Percentiles rank a stretch among this genome's conserved stretches.
Conservation (phyloP, 1,140 invertebrate genomes). For the Oryctes rhinoceros region DNA sequence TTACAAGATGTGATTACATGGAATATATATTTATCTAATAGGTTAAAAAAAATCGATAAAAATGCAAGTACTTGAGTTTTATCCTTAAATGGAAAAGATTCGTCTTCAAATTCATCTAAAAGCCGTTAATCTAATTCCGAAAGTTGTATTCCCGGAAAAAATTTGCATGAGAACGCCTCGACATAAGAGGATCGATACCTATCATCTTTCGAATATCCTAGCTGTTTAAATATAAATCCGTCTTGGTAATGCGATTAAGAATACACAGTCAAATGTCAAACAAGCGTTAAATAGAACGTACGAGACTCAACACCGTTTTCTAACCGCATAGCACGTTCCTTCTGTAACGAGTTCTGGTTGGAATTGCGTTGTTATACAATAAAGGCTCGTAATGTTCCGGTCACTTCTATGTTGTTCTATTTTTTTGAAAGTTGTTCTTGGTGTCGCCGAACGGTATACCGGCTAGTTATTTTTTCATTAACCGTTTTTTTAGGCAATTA, state of each 20-base stretch:
- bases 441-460: background rate
- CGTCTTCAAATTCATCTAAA: no score
- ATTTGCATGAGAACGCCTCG: no score
- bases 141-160: no score
- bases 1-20: no score
- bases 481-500: background rate
- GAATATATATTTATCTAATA: no score
- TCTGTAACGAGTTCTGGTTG: background rate
- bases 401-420: background rate
- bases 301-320: background rate
- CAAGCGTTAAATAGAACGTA: background rate
- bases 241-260: slow-evolving; percentile 10
- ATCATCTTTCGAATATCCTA: background rate
- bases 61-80: no score
- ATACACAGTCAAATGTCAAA: slow-evolving; percentile 1
- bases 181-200: no score
- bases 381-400: background rate
- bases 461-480: background rate
- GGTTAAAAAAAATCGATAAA: no score
- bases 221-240: background rate
- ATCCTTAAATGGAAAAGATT: no score
- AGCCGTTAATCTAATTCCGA: no score
- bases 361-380: background rate
- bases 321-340: background rate
- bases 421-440: slow-evolving; percentile 10